Conservation (phyloP, 2,797 vertebrate genomes). For the Ptychadena robeensis region DNA sequence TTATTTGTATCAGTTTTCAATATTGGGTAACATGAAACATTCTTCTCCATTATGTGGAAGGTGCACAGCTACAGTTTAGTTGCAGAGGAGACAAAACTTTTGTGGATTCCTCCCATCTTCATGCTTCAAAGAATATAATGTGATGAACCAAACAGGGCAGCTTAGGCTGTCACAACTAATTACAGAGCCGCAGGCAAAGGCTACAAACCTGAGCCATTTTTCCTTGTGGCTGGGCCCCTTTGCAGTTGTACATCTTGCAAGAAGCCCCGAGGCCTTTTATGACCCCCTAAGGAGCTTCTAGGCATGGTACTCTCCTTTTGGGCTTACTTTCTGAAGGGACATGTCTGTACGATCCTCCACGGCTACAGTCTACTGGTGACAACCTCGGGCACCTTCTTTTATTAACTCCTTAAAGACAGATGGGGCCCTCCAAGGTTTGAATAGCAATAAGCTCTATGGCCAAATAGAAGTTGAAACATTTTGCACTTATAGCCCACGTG, state of each 20-base stretch:
- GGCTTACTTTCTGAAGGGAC: slow-evolving; percentile 45
- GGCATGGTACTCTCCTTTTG: slow-evolving; percentile 29
- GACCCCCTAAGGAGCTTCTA: slow-evolving; percentile 55
- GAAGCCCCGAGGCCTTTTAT: slow-evolving; percentile 52
- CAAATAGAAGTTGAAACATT: neutral
- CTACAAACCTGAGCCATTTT: slow-evolving; percentile 37
- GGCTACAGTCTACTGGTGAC: slow-evolving; percentile 51
- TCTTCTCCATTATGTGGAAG: slow-evolving; percentile 2
- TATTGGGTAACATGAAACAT: neutral
- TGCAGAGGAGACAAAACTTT: slow-evolving; percentile 35
- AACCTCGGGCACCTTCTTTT: slow-evolving; percentile 38
- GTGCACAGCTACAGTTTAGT: slow-evolving; percentile 26
- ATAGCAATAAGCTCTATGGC: slow-evolving; percentile 14
- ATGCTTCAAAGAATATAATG: slow-evolving; percentile 57
- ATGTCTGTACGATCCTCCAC: slow-evolving; percentile 59
- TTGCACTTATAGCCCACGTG: neutral
- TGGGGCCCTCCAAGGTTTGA: slow-evolving; percentile 18
- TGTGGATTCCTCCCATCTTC: slow-evolving; percentile 42
- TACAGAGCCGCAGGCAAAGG: slow-evolving; percentile 45
- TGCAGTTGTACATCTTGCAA: slow-evolving; percentile 25
- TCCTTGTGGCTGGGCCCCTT: slow-evolving; percentile 26
- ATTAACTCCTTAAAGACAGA: slow-evolving; percentile 48
- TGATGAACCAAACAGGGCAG: slow-evolving; percentile 48
- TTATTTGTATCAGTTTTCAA: neutral
- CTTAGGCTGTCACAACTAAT: slow-evolving; percentile 60